A percentile compares a stretch with the other conserved stretches of the same genome.
These are phyloP conservation scores for Pyrochroa serraticornis DNA, from an alignment of 2,888 invertebrate genomes.

Conservation along the genomic window DNA sequence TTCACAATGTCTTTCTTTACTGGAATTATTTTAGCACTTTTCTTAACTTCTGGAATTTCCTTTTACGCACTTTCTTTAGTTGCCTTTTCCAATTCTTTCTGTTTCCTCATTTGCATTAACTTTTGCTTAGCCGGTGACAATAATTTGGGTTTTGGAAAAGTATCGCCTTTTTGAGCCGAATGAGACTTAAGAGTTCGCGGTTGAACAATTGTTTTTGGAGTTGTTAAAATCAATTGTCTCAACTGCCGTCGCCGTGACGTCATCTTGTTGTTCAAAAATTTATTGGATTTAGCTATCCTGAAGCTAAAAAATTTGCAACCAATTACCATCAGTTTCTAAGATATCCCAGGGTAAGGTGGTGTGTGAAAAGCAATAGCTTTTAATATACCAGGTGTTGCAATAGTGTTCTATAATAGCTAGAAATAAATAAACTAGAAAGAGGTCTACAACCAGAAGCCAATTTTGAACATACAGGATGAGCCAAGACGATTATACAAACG, in stretches of 20 bases:
- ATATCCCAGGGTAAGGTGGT: too few relatives aligned
- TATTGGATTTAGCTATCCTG: slow-evolving; percentile 46
- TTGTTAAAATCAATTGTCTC: slow-evolving; percentile 42
- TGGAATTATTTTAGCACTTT: slow-evolving; percentile 8
- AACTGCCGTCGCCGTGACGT: slow-evolving; percentile 41
- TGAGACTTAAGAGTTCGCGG: slow-evolving; percentile 43
- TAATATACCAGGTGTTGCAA: too few relatives aligned
- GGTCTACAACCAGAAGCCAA: too few relatives aligned
- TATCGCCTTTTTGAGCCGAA: slow-evolving; percentile 42
- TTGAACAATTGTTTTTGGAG: slow-evolving; percentile 39
- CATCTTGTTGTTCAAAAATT: slow-evolving; percentile 31
- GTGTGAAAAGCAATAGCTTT: too few relatives aligned
- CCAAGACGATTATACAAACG: too few relatives aligned
- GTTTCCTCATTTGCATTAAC: slow-evolving; percentile 21
- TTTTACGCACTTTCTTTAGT: slow-evolving; percentile 13
- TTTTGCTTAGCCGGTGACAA: slow-evolving; percentile 33
- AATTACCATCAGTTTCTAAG: too few relatives aligned
- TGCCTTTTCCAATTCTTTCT: slow-evolving; percentile 16
- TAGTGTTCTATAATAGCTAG: too few relatives aligned
- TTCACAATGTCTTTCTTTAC: slow-evolving; percentile 6
- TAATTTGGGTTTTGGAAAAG: slow-evolving; percentile 16
- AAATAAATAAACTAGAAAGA: too few relatives aligned
- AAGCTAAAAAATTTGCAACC: slow-evolving; percentile 27
- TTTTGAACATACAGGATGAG: too few relatives aligned
- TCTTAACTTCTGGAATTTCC: slow-evolving; percentile 3